Conservation (phyloP, 2,888 invertebrate genomes). For the Ennomos fuscantarius region DNA sequence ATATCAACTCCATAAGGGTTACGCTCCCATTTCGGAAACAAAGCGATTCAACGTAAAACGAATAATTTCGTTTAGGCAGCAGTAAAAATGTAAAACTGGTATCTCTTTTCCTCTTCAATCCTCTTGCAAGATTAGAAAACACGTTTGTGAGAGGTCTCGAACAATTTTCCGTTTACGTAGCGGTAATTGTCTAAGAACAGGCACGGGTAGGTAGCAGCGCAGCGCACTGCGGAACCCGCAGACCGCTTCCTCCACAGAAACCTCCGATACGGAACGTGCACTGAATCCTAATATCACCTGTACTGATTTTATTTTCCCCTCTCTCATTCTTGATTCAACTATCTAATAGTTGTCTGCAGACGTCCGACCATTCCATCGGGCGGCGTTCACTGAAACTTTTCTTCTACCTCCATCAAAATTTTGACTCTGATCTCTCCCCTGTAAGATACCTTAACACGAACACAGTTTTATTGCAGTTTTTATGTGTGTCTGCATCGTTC, state of each 20-base stretch:
- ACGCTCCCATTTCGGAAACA: slow-evolving; percentile 45
- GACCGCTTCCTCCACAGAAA: slow-evolving; percentile 64
- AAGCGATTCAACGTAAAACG: slow-evolving; percentile 45
- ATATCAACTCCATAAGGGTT: slow-evolving; percentile 53
- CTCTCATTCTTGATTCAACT: slow-evolving; percentile 77
- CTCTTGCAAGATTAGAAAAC: slow-evolving; percentile 76
- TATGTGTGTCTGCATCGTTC: slow-evolving; percentile 61
- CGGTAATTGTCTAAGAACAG: slow-evolving; percentile 81
- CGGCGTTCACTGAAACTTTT: slow-evolving; percentile 33
- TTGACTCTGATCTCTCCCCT: slow-evolving; percentile 31
- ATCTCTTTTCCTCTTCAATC: slow-evolving; percentile 58
- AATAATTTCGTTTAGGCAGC: slow-evolving; percentile 54
- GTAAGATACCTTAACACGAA: slow-evolving; percentile 34
- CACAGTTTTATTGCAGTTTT: slow-evolving; percentile 61
- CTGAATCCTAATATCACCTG: slow-evolving; percentile 76
- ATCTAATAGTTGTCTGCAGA: slow-evolving; percentile 73
- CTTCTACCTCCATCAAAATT: slow-evolving; percentile 41
- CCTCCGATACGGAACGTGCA: slow-evolving; percentile 78
- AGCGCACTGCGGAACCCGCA: slow-evolving; percentile 77
- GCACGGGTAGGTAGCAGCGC: slow-evolving; percentile 64
- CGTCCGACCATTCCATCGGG: slow-evolving; percentile 54
- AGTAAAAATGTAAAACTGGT: slow-evolving; percentile 62
- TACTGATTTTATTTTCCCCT: slow-evolving; percentile 81
- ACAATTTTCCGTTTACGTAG: slow-evolving; percentile 82
- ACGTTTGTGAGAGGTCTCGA: slow-evolving; percentile 74